Conservation (phyloP, 2,888 invertebrate species). For the Drosophila prolongata region DNA sequence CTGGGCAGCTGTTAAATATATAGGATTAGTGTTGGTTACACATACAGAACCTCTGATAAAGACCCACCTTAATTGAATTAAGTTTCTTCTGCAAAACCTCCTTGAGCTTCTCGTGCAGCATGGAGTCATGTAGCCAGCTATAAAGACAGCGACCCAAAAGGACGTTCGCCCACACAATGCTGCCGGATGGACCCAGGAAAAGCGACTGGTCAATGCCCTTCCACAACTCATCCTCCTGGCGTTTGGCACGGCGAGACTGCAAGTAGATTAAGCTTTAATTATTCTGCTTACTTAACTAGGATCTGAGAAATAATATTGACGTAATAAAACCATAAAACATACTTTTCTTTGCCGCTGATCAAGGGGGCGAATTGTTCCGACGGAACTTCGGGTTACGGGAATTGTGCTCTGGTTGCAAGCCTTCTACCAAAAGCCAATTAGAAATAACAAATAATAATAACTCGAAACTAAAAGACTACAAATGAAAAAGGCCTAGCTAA, state of each 20-base stretch:
- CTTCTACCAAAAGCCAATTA: conserved; percentile 70
- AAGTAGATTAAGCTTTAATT: not conserved
- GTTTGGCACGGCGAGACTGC: conserved; percentile 81
- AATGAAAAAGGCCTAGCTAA: not conserved
- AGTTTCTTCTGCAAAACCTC: conserved; percentile 84
- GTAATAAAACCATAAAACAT: conserved; percentile 52
- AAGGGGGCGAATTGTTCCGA: conserved; percentile 33
- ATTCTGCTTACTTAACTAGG: not conserved
- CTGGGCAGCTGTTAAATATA: conserved; percentile 87
- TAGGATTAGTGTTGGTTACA: accelerated
- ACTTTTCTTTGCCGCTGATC: conserved; percentile 63
- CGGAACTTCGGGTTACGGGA: conserved; percentile 74
- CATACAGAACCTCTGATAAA: not conserved
- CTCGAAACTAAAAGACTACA: conserved; percentile 26
- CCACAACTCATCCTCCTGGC: conserved; percentile 83
- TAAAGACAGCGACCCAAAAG: conserved; percentile 82
- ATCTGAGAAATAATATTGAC: not conserved
- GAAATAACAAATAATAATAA: conserved; percentile 46
- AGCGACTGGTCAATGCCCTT: conserved; percentile 84
- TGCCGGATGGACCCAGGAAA: conserved; percentile 83
- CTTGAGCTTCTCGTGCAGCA: conserved; percentile 80
- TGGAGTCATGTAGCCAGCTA: conserved; percentile 78
- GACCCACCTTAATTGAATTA: conserved; percentile 81
- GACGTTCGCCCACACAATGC: conserved; percentile 84
- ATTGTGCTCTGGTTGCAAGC: conserved; percentile 81